These are phyloP conservation scores for Prionace glauca DNA, from an alignment of 2,797 vertebrate species.

Conservation along the genomic window DNA sequence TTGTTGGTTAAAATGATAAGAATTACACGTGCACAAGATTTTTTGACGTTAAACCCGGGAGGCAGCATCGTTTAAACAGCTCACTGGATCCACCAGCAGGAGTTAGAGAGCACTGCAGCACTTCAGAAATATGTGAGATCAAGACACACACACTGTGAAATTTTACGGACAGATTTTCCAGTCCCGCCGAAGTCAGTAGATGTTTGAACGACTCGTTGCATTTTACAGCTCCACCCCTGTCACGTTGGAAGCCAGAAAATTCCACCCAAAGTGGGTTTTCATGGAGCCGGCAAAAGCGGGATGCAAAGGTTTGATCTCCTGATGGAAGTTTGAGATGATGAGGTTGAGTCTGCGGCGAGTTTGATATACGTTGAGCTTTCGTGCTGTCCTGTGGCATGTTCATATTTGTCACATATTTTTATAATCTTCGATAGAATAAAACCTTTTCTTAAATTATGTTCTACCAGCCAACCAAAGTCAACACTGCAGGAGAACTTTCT, in stretches of 20 bases:
- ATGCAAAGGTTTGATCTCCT: too few relatives aligned
- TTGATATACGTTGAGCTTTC: not conserved
- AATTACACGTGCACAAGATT: not conserved
- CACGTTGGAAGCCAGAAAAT: too few relatives aligned
- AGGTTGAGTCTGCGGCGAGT: too few relatives aligned
- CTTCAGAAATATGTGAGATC: not conserved
- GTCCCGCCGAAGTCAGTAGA: too few relatives aligned
- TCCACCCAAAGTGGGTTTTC: too few relatives aligned
- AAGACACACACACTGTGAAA: not conserved
- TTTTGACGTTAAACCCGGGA: not conserved
- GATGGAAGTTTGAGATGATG: too few relatives aligned
- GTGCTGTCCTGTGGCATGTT: not conserved
- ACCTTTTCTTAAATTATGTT: not conserved
- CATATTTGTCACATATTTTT: too few relatives aligned
- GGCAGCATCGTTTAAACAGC: not conserved
- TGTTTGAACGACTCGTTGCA: too few relatives aligned
- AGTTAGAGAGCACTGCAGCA: not conserved
- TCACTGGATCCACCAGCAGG: not conserved
- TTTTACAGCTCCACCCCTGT: too few relatives aligned
- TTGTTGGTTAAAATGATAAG: not conserved
- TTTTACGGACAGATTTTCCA: too few relatives aligned
- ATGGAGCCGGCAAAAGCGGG: too few relatives aligned
- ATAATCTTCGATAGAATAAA: not conserved
- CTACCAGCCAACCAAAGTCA: not conserved
- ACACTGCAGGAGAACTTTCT: not conserved